Conservation (phyloP, 2,888 invertebrate species). For the Nowickia ferox region DNA sequence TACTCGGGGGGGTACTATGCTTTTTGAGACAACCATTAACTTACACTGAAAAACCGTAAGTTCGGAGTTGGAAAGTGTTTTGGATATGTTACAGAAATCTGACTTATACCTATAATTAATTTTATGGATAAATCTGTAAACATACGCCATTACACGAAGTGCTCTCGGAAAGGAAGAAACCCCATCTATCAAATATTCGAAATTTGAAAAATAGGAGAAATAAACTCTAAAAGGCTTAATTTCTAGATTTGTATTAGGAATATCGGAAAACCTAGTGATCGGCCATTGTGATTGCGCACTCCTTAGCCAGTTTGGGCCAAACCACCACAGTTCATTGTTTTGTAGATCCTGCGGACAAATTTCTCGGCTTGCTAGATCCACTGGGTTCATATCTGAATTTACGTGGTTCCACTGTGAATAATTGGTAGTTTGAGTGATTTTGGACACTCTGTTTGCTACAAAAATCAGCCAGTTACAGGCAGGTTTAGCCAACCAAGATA, state of each 20-base stretch:
- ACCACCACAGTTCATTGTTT: constrained; percentile 48
- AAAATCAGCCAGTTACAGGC: constrained; percentile 62
- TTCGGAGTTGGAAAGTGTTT: no score
- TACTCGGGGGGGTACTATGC: neutral
- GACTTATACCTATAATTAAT: no score
- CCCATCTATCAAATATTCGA: constrained; percentile 31
- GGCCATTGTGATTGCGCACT: neutral
- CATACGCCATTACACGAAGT: neutral
- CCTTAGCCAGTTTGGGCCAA: constrained; percentile 42
- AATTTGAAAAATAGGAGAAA: constrained; percentile 25
- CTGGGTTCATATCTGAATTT: constrained; percentile 54
- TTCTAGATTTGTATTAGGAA: constrained; percentile 22
- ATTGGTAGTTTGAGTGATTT: constrained; percentile 31
- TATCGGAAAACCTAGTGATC: neutral
- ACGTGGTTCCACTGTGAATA: constrained; percentile 61
- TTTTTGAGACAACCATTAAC: neutral
- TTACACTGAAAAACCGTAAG: no score
- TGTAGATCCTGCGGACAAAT: constrained; percentile 25
- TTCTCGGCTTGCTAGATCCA: constrained; percentile 63
- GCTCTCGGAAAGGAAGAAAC: constrained; percentile 39
- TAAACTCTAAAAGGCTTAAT: neutral
- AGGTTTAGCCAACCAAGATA: constrained; percentile 32
- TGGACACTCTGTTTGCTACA: constrained; percentile 53
- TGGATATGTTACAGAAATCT: no score
- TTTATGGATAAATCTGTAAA: neutral